These are phyloP conservation scores for Rhipidura dahli DNA, from an alignment of 2,113 vertebrate species.

Conservation along the genomic window DNA sequence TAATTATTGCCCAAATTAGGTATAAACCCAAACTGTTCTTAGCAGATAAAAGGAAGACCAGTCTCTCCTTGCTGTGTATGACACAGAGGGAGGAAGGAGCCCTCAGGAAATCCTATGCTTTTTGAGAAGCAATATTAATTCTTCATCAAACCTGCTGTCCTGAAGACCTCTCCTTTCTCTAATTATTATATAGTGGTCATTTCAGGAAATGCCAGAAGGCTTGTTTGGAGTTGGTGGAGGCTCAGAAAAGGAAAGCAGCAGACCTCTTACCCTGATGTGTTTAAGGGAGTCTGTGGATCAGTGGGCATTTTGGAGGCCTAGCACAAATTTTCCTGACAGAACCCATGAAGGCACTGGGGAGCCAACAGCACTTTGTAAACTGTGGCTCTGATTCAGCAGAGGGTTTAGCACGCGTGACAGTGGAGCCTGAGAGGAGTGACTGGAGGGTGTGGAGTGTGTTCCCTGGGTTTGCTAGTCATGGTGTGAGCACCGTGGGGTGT, in stretches of 20 bases:
- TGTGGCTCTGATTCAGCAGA: background rate
- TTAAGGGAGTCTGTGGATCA: background rate
- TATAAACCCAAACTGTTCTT: background rate
- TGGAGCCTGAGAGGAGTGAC: background rate
- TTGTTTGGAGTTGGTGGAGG: background rate
- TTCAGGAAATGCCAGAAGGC: background rate
- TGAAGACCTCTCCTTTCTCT: background rate
- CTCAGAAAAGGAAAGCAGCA: background rate
- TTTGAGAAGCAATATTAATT: background rate
- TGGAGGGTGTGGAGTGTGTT: background rate
- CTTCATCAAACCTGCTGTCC: background rate
- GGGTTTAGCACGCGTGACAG: background rate
- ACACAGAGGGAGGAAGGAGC: background rate
- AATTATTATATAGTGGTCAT: background rate
- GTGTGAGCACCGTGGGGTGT: background rate
- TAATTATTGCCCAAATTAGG: background rate
- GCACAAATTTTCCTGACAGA: background rate
- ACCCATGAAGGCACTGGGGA: rapidly evolving
- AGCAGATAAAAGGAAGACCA: background rate
- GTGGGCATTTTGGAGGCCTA: background rate
- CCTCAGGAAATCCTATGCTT: background rate
- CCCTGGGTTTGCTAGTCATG: background rate
- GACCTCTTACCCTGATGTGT: background rate
- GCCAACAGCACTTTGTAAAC: background rate
- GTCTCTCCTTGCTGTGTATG: background rate